Percentiles rank a stretch among this genome's conserved stretches.
These are phyloP conservation scores for Entomobrya proxima DNA, from an alignment of 2,888 invertebrate genomes.

Conservation along the genomic window DNA sequence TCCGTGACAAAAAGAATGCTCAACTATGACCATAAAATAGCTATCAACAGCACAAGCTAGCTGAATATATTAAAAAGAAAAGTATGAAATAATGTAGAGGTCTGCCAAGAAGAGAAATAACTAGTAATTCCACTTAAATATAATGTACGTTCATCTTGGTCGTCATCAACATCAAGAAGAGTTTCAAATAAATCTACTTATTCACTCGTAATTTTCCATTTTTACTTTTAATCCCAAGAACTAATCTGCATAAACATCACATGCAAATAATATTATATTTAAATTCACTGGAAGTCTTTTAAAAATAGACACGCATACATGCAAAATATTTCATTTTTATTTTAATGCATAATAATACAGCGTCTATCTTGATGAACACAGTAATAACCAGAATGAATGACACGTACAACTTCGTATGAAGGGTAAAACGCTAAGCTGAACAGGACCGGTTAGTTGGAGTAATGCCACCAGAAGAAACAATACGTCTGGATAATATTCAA, in stretches of 20 bases:
- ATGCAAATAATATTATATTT: conserved; percentile 30
- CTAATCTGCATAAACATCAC: conserved; percentile 49
- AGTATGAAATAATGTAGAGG: not conserved
- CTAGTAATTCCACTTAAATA: conserved; percentile 39
- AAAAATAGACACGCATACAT: conserved; percentile 5
- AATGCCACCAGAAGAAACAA: conserved; percentile 7
- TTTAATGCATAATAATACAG: not conserved
- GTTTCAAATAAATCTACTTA: not conserved
- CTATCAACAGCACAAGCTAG: conserved; percentile 38
- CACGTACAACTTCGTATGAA: conserved; percentile 25
- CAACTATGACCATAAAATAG: conserved; percentile 5
- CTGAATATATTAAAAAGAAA: conserved; percentile 4
- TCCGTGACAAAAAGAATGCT: conserved; percentile 57
- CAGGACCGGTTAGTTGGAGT: conserved; percentile 22
- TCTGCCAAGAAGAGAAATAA: conserved; percentile 20
- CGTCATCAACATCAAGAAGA: not conserved
- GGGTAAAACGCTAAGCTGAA: too few species aligned
- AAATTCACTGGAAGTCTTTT: conserved; percentile 17
- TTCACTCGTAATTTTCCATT: not conserved
- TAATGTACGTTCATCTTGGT: conserved; percentile 11
- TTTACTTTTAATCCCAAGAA: conserved; percentile 19
- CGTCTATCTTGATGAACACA: conserved; percentile 17
- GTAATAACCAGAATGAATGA: conserved; percentile 30
- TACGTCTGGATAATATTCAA: conserved; percentile 12
- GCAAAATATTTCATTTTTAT: conserved; percentile 16